Base-by-base conservation (phyloP, 1,140 invertebrate genomes). In the Rhysida immarginata region DNA sequence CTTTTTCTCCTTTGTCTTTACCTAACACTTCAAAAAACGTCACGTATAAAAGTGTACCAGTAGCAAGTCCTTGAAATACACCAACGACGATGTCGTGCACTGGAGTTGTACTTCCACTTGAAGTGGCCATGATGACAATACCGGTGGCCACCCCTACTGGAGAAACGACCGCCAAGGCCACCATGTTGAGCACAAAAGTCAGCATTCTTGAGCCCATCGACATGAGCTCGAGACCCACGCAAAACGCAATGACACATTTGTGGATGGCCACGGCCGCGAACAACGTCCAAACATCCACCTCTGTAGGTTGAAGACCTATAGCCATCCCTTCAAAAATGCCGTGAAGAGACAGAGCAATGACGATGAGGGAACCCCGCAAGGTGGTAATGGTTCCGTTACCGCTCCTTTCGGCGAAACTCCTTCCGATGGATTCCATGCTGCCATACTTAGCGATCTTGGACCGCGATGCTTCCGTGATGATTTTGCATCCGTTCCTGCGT, bases 271-370 rank as follows among this genome's bases (percentile, higher is more conserved):
- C 81, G 1, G 88, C 89, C 8, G 79, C 79, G 57, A 92, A 83
- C 75, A 90, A 80, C 42, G 71, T 77, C 82, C 85, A 88, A 5
- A 91, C 83, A 45, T 80, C 75, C 1, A 70, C 69, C 11, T 77
- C 64, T n/a, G 74, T 75, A 1, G 69, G 71, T 63, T 87, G 84
- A 2, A 89, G 67, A 1, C 86, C 86, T 8, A 89, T 81, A 0
- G 86, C 83, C 50, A 89, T 69, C 0, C 91, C 91, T 77, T 96
- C 91, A 64, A 96, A 91, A 0, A 93, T 72, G 60, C 91, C 87
- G 66, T 96, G 91, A 53, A 94, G 80, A 2, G 88, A 90, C 13
- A 96, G 73, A 1, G 90, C 90, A 23, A 90, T 70, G 0, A 94
- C 84, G 54, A 92, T 82, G 45, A 91, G 71, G 18, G 88, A 67